Conservation (phyloP, 2,888 invertebrate genomes). For the Lamellibrachia satsuma region DNA sequence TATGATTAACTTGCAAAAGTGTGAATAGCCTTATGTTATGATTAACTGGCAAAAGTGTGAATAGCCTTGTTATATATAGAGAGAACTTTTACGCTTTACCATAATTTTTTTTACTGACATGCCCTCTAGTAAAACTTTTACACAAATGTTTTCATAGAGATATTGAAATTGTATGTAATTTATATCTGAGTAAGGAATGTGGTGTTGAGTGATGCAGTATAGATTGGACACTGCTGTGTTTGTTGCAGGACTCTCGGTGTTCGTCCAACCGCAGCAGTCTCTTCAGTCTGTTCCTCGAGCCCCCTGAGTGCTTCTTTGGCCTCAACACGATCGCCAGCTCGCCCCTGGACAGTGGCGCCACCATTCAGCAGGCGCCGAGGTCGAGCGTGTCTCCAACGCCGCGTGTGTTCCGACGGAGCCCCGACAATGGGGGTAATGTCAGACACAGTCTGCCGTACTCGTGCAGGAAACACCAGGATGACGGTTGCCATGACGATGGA, state of each 20-base stretch:
- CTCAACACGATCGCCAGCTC: conserved; percentile 61
- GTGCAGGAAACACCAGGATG: background rate
- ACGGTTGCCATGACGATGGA: background rate
- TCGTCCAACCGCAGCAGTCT: conserved; percentile 18
- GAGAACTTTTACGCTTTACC: too few species aligned
- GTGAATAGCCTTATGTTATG: too few species aligned
- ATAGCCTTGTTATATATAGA: too few species aligned
- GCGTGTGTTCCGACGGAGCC: background rate
- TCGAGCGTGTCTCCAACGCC: conserved; percentile 13
- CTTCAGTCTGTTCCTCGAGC: conserved; percentile 32
- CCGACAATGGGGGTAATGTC: background rate
- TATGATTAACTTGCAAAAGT: too few species aligned
- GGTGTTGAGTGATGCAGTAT: too few species aligned
- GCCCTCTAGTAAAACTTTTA: too few species aligned
- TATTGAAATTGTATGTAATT: too few species aligned
- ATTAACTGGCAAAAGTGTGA: too few species aligned
- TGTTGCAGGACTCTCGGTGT: conserved; percentile 28
- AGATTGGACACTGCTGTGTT: background rate
- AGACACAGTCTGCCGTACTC: background rate
- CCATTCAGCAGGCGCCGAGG: background rate
- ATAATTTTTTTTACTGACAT: too few species aligned
- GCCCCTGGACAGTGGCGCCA: conserved; percentile 49
- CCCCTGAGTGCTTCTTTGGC: conserved; percentile 36
- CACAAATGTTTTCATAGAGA: too few species aligned
- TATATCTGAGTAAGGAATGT: too few species aligned